These are phyloP conservation scores for Felis catus DNA, from an alignment of 2,113 vertebrate genomes.

Conservation along the genomic window DNA sequence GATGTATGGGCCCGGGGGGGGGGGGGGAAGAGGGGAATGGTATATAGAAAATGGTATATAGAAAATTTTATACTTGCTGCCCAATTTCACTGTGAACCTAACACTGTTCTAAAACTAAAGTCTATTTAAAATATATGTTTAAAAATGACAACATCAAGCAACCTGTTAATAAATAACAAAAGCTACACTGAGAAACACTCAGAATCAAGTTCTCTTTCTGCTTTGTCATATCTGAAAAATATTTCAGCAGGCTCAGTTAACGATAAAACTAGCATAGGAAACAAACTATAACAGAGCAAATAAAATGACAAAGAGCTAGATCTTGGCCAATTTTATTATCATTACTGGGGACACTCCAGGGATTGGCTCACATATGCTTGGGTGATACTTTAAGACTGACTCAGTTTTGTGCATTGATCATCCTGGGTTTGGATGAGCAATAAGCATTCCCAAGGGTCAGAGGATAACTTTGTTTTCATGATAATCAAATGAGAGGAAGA, in stretches of 20 bases:
- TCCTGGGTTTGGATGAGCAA: background rate
- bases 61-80: background rate
- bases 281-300: background rate
- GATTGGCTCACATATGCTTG: background rate
- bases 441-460: background rate
- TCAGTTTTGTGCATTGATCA: background rate
- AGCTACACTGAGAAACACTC: background rate
- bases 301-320: background rate
- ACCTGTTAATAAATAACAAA: background rate
- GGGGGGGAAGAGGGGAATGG: too few relatives aligned
- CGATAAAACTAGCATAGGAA: background rate
- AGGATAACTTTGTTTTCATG: conserved; percentile 10
- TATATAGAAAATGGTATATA: background rate
- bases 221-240: background rate
- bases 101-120: background rate
- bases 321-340: background rate
- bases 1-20: background rate
- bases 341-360: background rate
- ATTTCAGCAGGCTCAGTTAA: background rate
- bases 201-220: background rate
- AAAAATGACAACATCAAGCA: background rate
- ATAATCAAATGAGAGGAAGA: background rate
- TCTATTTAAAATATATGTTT: background rate
- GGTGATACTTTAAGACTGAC: background rate
- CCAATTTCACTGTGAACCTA: background rate